Base-by-base conservation (phyloP, 2,113 vertebrate species). In the Carassius carassius region DNA sequence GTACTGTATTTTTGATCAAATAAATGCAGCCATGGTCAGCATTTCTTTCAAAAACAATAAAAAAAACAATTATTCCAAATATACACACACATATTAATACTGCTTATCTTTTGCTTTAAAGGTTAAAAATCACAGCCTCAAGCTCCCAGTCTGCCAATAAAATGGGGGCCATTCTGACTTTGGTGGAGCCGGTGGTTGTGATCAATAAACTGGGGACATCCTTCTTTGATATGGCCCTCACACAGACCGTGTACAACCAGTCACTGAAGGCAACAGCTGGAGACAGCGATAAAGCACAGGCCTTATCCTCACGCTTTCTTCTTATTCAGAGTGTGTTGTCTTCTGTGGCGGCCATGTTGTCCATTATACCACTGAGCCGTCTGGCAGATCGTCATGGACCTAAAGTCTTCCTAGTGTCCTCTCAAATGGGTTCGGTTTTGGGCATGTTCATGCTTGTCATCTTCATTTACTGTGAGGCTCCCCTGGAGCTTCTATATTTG, bases 111-210 rank as follows among this genome's bases (percentile, higher is more conserved):
- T 51, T 65, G 25, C 32, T 13, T 81, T 69, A 32, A 81, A 81
- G 78, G 62, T 44, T 25, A 65, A 47, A 25, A 44, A 65, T 25
- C 14, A 14, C 19, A 78, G 56, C 7, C 6, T 25, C 5, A 65
- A 77, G 23, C 69, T 81, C 54, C 32, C 13, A 62, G 6, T 74
- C 49, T 60, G 29, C 63, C 58, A 58, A 41, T 51, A 25, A 29
- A 29, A 91, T 91, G 91, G 88, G 47, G 29, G 37, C 11, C 11
- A 82, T 87, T 79, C 65, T 87, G 58, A 87, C 81, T 78, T 83
- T 84, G 16, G 89, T 92, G 84, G 91, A 92, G 78, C 91, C 90
- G 6, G 79, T 91, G 63, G 91, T 92, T 37, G 35, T 90, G 51
- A 69, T 91, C 17, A 88, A 89, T 83, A 90, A 84, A 29, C 79